These are phyloP conservation scores for Platorchestia sp. DNA, from an alignment of 1,140 invertebrate species.

Conservation along the genomic window DNA sequence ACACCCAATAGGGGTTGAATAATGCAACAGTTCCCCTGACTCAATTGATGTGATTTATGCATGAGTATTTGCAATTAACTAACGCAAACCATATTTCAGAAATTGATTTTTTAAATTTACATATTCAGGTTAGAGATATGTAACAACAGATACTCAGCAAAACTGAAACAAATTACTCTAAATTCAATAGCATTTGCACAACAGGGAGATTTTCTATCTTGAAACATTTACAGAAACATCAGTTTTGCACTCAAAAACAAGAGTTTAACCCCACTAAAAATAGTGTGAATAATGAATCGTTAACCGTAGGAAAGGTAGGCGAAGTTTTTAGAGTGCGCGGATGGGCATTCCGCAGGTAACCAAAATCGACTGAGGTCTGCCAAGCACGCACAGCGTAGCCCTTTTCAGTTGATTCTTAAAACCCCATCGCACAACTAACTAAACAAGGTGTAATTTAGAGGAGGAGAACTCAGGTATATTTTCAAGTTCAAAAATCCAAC, in stretches of 20 bases:
- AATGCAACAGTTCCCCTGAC: too few relatives aligned
- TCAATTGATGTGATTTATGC: too few relatives aligned
- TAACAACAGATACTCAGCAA: too few relatives aligned
- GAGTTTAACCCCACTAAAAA: not conserved
- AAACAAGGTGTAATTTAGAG: not conserved
- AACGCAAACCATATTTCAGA: too few relatives aligned
- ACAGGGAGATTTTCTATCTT: not conserved
- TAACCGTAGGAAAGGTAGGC: not conserved
- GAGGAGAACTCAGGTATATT: not conserved
- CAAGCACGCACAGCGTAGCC: not conserved
- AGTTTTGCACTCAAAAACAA: not conserved
- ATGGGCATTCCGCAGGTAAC: slow-evolving; percentile 5
- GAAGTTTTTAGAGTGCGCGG: not conserved
- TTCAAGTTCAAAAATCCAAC: not conserved
- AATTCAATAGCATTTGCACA: too few relatives aligned
- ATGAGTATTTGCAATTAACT: too few relatives aligned
- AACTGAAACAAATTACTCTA: too few relatives aligned
- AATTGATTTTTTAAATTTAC: too few relatives aligned
- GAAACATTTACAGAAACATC: not conserved
- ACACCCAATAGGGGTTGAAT: too few relatives aligned
- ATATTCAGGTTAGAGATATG: too few relatives aligned
- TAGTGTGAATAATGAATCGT: not conserved
- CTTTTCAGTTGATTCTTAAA: not conserved
- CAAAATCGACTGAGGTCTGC: not conserved
- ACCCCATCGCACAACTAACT: not conserved